phyloP scores from a whole-genome alignment of 2,113 vertebrate species.

The Petaurus breviceps region DNA sequence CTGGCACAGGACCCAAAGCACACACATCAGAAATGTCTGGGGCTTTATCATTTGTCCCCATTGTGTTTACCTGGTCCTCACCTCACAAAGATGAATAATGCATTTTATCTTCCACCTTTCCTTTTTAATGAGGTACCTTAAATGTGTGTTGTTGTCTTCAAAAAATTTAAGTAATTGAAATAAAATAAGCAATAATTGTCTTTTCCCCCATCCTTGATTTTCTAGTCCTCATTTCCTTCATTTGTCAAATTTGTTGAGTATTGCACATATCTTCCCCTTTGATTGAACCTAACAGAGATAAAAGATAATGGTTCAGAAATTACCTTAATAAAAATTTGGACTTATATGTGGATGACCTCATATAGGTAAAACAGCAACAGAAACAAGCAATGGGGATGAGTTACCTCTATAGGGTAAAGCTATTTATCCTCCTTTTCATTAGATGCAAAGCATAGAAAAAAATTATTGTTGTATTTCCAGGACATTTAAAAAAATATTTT shows the following conservation, averaged over 20 bases:
- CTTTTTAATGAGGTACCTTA: conserved; percentile 51
- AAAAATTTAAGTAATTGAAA: background rate
- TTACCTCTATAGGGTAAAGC: background rate
- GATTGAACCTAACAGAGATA: conserved; percentile 28
- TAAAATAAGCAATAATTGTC: conserved; percentile 6
- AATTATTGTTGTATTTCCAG: background rate
- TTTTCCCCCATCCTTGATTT: conserved; percentile 30
- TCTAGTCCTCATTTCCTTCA: background rate
- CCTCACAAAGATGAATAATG: conserved; percentile 13
- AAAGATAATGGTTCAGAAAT: background rate
- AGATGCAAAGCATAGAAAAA: background rate
- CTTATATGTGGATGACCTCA: background rate
- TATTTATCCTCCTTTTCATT: background rate
- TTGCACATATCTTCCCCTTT: background rate
- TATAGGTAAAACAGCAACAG: too few relatives aligned
- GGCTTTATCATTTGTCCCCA: conserved; percentile 41
- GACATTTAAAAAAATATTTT: background rate
- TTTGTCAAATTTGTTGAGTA: background rate
- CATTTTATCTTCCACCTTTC: conserved; percentile 48
- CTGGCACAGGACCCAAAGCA: conserved; percentile 6
- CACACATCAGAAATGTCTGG: background rate
- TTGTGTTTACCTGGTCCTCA: background rate
- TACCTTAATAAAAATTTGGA: background rate
- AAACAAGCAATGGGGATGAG: background rate
- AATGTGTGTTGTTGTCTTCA: background rate